These are phyloP conservation scores for Pica pica DNA, from an alignment of 2,113 vertebrate species.

Conservation along the genomic window DNA sequence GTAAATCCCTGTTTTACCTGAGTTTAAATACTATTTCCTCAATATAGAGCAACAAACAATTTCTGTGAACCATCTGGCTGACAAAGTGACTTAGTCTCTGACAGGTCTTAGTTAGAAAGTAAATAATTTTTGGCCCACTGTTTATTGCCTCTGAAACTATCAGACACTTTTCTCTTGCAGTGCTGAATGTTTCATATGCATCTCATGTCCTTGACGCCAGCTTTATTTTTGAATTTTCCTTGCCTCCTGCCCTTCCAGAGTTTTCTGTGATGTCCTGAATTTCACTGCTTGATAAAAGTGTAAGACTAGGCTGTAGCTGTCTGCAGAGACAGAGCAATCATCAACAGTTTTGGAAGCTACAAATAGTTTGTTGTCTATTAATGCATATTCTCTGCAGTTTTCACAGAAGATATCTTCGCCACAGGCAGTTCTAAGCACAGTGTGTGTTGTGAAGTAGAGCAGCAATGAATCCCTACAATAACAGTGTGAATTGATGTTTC, in stretches of 20 bases:
- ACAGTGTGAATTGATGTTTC: accelerated
- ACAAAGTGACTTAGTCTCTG: background rate
- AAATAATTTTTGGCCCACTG: background rate
- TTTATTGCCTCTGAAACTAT: background rate
- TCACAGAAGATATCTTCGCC: background rate
- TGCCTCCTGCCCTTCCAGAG: background rate
- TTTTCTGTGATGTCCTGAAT: background rate
- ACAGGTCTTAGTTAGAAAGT: background rate
- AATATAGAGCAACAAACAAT: background rate
- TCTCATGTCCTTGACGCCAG: background rate
- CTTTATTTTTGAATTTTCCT: background rate
- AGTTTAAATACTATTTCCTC: background rate
- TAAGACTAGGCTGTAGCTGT: background rate
- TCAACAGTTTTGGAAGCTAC: background rate
- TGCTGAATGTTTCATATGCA: background rate
- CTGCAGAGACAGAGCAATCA: background rate
- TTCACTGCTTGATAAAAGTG: background rate
- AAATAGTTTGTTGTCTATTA: background rate
- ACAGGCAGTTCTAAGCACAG: background rate
- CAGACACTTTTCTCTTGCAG: background rate
- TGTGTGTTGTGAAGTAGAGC: background rate
- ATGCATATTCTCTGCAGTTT: background rate
- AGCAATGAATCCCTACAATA: background rate
- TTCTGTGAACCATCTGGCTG: background rate
- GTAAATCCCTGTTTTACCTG: background rate